A percentile compares a stretch with the other conserved stretches of the same genome.
Conservation (phyloP, 1,140 invertebrate genomes). For the Papilio polyxenes region DNA sequence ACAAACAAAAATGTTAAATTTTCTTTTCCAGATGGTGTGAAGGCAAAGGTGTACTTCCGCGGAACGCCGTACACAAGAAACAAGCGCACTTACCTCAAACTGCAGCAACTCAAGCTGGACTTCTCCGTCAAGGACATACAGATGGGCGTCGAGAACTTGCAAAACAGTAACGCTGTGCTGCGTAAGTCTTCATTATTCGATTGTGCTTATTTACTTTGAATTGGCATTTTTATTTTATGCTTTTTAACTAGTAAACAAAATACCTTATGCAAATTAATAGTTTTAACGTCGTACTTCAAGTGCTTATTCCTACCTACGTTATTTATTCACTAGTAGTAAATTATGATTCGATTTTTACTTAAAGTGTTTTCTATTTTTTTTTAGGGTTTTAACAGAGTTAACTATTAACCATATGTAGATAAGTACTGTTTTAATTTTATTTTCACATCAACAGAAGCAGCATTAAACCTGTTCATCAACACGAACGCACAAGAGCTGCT, state of each 20-base stretch:
- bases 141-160: slow-evolving; percentile 91
- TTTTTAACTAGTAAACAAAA: no score
- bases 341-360: no score
- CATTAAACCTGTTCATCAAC: slow-evolving; percentile 92
- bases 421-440: no score
- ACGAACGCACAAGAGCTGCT: slow-evolving; percentile 90
- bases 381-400: no score
- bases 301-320: no score
- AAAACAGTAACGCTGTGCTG: slow-evolving; percentile 88
- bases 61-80: slow-evolving; percentile 83
- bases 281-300: no score
- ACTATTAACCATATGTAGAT: no score
- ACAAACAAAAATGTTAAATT: background rate
- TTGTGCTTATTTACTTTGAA: background rate
- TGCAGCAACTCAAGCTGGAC: slow-evolving; percentile 90
- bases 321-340: background rate
- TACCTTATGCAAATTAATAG: no score
- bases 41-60: slow-evolving; percentile 90
- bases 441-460: slow-evolving; percentile 84
- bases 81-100: slow-evolving; percentile 83
- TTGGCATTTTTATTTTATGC: background rate
- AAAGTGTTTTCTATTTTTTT: no score
- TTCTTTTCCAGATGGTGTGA: slow-evolving; percentile 85
- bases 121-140: slow-evolving; percentile 89
- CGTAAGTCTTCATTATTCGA: slow-evolving; percentile 78